These are phyloP conservation scores for Cavia porcellus DNA, from an alignment of 2,113 vertebrate species.

Conservation along the genomic window DNA sequence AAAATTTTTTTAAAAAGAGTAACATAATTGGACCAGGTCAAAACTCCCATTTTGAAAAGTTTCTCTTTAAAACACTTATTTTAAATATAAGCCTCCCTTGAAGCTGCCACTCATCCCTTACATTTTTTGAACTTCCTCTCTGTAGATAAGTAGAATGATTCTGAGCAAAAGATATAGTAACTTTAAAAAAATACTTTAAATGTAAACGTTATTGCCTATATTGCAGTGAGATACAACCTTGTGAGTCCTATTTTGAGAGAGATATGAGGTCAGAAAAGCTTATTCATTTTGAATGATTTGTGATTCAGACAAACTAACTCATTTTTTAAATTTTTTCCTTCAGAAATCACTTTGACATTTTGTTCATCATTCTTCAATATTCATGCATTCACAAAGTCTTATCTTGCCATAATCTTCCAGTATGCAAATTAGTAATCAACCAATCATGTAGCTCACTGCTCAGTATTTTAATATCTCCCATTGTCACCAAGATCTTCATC, in stretches of 20 bases:
- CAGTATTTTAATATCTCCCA: not conserved
- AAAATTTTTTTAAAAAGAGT: too few relatives aligned
- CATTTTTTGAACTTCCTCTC: conserved; percentile 3
- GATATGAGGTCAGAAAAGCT: conserved; percentile 8
- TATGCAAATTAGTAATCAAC: not conserved
- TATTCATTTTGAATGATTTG: not conserved
- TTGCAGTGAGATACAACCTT: conserved; percentile 2
- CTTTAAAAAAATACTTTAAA: not conserved
- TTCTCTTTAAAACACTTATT: not conserved
- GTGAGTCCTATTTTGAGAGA: not conserved
- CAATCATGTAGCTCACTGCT: not conserved
- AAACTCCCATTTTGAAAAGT: not conserved
- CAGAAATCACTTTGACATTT: not conserved
- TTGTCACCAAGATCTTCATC: not conserved
- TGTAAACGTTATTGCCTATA: not conserved
- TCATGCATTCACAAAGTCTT: not conserved
- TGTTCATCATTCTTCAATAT: not conserved
- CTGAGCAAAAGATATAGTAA: conserved; percentile 26
- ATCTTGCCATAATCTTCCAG: not conserved
- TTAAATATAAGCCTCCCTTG: conserved; percentile 34
- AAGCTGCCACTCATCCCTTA: not conserved
- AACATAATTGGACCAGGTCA: not conserved
- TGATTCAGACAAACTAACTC: not conserved
- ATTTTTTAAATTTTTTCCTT: not conserved
- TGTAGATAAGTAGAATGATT: not conserved